Percentiles rank a stretch among this genome's conserved stretches.
Evolutionary conservation across 2,888 invertebrate genomes (phyloP).

Genomic region (Aspidiotus rigidus): DNA sequence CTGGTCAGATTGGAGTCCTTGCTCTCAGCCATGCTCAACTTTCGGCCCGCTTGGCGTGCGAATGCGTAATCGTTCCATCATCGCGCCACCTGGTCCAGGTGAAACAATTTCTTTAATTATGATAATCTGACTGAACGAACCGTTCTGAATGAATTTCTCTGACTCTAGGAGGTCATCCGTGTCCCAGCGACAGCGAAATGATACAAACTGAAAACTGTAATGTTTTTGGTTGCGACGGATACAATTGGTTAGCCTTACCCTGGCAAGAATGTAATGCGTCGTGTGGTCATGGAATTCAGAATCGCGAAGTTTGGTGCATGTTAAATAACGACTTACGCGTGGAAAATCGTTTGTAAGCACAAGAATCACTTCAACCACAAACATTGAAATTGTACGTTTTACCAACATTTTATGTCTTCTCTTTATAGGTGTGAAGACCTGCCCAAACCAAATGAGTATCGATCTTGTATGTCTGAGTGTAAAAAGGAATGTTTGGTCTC

Average conservation of each 20-base stretch:
- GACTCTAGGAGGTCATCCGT: constrained; percentile 49
- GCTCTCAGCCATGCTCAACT: constrained; percentile 43
- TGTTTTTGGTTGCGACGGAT: constrained; percentile 51
- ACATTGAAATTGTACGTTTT: background rate
- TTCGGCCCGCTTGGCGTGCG: constrained; percentile 39
- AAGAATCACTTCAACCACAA: background rate
- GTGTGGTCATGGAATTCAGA: constrained; percentile 43
- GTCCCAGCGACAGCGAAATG: constrained; percentile 50
- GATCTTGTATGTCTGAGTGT: constrained; percentile 50
- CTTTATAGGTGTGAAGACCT: constrained; percentile 47
- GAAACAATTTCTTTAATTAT: background rate
- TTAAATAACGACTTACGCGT: constrained; percentile 51
- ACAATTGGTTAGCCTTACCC: constrained; percentile 53
- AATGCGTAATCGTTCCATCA: constrained; percentile 42
- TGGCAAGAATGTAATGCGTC: constrained; percentile 51
- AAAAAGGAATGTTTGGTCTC: constrained; percentile 55
- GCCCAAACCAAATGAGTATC: constrained; percentile 47
- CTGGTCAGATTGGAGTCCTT: constrained; percentile 54
- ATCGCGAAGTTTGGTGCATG: constrained; percentile 50
- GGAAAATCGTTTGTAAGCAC: constrained; percentile 48
- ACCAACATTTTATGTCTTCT: background rate
- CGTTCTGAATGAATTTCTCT: no score
- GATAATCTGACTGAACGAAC: no score
- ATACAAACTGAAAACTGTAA: constrained; percentile 52
- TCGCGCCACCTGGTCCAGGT: constrained; percentile 43